Evolutionary conservation across 2,797 vertebrate genomes (phyloP).

Genomic region (Lacerta bilineata): DNA sequence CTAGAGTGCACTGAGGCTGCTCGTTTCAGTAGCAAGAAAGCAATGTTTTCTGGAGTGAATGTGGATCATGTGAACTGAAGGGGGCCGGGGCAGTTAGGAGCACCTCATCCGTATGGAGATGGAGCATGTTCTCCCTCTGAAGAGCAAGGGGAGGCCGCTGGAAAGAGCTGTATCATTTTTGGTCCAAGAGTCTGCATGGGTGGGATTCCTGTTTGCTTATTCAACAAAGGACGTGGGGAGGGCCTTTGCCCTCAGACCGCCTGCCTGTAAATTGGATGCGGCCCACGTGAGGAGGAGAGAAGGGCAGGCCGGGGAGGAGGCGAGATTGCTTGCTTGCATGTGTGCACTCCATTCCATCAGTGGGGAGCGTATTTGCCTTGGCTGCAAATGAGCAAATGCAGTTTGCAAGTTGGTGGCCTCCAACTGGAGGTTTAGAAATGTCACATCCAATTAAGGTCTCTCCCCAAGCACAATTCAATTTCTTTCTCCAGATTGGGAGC

Average conservation of each 20-base stretch:
- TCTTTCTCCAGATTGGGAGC: constrained; percentile 42
- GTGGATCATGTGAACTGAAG: background rate
- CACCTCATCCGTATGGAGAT: background rate
- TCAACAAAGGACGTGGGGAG: background rate
- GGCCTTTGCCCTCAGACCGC: background rate
- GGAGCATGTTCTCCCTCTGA: background rate
- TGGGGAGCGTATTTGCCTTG: background rate
- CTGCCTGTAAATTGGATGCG: background rate
- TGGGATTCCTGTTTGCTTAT: background rate
- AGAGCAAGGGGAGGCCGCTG: background rate
- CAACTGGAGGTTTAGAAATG: constrained; percentile 45
- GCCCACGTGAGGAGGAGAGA: background rate
- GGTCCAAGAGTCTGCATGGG: accelerated
- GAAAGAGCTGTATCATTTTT: background rate
- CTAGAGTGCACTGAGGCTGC: background rate
- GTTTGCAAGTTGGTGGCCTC: constrained; percentile 36
- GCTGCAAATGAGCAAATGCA: constrained; percentile 36
- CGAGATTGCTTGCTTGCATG: background rate
- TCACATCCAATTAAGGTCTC: constrained; percentile 53
- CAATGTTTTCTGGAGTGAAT: background rate
- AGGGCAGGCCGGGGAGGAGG: background rate
- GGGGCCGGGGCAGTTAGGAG: background rate
- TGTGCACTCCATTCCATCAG: background rate
- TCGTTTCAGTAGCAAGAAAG: background rate
- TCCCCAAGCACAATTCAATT: constrained; percentile 40